A percentile compares a stretch with the other conserved stretches of the same genome.
phyloP scores from a whole-genome alignment of 1,140 invertebrate genomes.

The Pomacea maculata region DNA sequence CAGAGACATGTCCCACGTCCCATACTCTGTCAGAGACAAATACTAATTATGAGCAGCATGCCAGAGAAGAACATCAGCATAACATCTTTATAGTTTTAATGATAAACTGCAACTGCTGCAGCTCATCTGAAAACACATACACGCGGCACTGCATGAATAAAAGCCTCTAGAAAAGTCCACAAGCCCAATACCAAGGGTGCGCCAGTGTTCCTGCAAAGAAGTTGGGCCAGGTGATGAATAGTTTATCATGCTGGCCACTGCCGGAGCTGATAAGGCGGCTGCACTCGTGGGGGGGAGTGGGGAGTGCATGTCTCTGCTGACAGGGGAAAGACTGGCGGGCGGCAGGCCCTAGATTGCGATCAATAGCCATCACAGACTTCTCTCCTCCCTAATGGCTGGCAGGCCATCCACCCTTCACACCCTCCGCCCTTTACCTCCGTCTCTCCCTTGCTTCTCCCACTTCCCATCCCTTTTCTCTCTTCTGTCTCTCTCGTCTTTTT shows the following conservation, averaged over 20 bases:
- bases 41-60: too few species aligned
- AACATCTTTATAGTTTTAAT: too few species aligned
- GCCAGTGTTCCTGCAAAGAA: too few species aligned
- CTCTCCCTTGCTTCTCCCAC: background rate
- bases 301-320: background rate
- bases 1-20: too few species aligned
- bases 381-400: background rate
- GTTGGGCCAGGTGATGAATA: background rate
- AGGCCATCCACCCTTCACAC: background rate
- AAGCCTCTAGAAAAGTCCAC: too few species aligned
- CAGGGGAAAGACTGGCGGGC: background rate
- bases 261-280: background rate
- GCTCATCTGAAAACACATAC: too few species aligned
- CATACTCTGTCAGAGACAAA: too few species aligned
- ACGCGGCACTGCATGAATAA: too few species aligned
- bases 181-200: too few species aligned
- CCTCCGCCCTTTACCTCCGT: background rate
- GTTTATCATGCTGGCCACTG: background rate
- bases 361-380: background rate
- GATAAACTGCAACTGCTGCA: too few species aligned
- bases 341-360: background rate
- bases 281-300: background rate
- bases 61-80: too few species aligned
- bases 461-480: background rate
- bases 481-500: background rate